These are phyloP conservation scores for Phalacrocorax brasilianus DNA, from an alignment of 2,113 vertebrate species.

Conservation along the genomic window DNA sequence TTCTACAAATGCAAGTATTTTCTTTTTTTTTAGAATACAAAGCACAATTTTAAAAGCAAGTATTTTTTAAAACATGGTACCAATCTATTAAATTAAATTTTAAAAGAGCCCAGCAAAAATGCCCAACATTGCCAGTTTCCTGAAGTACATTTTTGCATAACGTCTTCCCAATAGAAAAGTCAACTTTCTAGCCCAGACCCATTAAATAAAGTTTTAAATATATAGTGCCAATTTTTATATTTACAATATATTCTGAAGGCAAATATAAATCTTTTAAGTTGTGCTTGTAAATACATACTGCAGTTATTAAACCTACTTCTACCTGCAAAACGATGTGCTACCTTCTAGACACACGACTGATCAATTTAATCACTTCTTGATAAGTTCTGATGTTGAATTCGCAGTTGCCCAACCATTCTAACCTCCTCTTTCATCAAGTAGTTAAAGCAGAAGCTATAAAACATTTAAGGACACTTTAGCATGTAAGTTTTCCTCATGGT, in stretches of 20 bases:
- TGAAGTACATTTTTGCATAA: slow-evolving; percentile 9
- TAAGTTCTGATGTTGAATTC: slow-evolving; percentile 19
- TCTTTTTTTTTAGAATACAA: not conserved
- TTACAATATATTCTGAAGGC: slow-evolving; percentile 64
- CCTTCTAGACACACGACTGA: not conserved
- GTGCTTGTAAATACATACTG: slow-evolving; percentile 51
- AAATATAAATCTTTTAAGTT: slow-evolving; percentile 63
- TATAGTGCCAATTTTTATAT: slow-evolving; percentile 42
- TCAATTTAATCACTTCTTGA: not conserved
- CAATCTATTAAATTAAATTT: not conserved
- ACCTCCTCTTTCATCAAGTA: slow-evolving; percentile 21
- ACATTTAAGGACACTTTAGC: slow-evolving; percentile 80
- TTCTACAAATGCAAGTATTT: not conserved
- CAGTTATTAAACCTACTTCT: slow-evolving; percentile 29
- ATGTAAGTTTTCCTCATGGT: slow-evolving; percentile 35
- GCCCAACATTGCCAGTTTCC: not conserved
- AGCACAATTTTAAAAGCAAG: no score
- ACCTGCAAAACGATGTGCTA: not conserved
- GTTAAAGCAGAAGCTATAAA: slow-evolving; percentile 57
- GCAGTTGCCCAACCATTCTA: slow-evolving; percentile 26
- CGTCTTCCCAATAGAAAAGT: slow-evolving; percentile 20
- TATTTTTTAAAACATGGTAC: not conserved
- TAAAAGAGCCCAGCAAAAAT: not conserved
- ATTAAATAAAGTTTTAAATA: slow-evolving; percentile 64
- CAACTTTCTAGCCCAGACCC: slow-evolving; percentile 22